Percentiles rank a stretch among this genome's conserved stretches.
These are phyloP conservation scores for Callimorpha dominula DNA, from an alignment of 2,888 invertebrate genomes.

Conservation along the genomic window DNA sequence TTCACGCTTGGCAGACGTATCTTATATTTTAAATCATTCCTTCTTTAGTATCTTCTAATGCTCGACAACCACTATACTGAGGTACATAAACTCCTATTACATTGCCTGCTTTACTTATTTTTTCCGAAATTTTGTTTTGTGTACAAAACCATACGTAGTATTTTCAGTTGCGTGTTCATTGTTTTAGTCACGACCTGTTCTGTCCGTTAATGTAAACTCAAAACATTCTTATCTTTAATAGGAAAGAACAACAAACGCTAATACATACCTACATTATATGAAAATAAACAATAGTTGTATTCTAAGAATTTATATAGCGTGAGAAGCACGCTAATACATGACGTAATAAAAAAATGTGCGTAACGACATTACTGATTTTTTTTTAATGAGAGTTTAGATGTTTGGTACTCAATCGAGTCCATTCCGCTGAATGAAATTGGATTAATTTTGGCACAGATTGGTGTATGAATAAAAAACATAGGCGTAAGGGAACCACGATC, in stretches of 20 bases:
- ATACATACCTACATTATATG: background rate
- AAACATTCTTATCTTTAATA: conserved; percentile 1
- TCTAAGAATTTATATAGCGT: background rate
- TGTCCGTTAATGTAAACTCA: background rate
- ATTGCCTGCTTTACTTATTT: background rate
- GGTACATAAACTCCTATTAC: conserved; percentile 49
- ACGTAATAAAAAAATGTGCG: background rate
- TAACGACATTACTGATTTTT: background rate
- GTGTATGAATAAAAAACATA: background rate
- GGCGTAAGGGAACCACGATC: too few species aligned
- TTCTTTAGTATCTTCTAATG: conserved; percentile 27
- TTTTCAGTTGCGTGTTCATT: background rate
- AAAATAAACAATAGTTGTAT: background rate
- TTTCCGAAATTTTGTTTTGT: background rate
- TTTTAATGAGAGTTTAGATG: background rate
- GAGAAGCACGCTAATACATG: background rate
- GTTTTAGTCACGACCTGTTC: background rate
- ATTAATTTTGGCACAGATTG: background rate
- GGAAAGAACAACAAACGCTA: background rate
- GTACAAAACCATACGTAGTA: background rate
- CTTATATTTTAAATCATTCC: conserved; percentile 39
- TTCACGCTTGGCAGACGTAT: conserved; percentile 24
- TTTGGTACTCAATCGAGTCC: conserved; percentile 19
- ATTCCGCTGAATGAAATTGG: conserved; percentile 44
- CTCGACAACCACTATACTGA: conserved; percentile 37